Conservation (phyloP, 2,797 vertebrate species). For the Naso thynnoides region DNA sequence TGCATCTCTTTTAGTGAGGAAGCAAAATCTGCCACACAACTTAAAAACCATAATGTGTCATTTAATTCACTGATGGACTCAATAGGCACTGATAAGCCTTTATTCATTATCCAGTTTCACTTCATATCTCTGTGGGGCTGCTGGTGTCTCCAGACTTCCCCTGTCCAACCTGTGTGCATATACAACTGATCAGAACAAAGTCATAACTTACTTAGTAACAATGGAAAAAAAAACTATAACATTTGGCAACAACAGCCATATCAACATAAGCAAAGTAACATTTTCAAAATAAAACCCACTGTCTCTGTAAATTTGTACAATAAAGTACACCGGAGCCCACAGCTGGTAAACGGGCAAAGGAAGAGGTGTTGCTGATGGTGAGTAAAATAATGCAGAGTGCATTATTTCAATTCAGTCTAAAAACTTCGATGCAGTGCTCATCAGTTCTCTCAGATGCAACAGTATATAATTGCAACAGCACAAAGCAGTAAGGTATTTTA, state of each 20-base stretch:
- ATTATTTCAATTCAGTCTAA: conserved; percentile 54
- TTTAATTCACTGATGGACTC: conserved; percentile 1
- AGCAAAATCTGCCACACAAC: not conserved
- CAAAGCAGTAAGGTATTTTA: conserved; percentile 13
- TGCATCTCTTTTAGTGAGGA: not conserved
- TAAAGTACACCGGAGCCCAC: conserved; percentile 48
- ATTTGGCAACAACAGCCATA: conserved; percentile 60
- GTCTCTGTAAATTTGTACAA: conserved; percentile 75
- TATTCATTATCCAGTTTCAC: conserved; percentile 60
- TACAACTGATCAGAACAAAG: conserved; percentile 37
- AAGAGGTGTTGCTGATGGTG: conserved; percentile 38
- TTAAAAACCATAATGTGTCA: not conserved
- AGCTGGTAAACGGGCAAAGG: conserved; percentile 42
- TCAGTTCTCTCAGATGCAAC: conserved; percentile 30
- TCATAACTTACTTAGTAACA: conserved; percentile 41
- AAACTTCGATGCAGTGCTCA: conserved; percentile 47
- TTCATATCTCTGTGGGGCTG: conserved; percentile 32
- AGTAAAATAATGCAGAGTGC: conserved; percentile 58
- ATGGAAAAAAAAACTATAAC: conserved; percentile 52
- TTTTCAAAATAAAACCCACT: conserved; percentile 66
- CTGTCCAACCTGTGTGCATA: conserved; percentile 26
- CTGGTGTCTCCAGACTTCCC: conserved; percentile 5
- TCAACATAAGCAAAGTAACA: conserved; percentile 68
- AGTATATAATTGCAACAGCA: conserved; percentile 32
- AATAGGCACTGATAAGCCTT: conserved; percentile 52